These are phyloP conservation scores for Alentia gelatinosa DNA, from an alignment of 2,888 invertebrate species.

Conservation along the genomic window DNA sequence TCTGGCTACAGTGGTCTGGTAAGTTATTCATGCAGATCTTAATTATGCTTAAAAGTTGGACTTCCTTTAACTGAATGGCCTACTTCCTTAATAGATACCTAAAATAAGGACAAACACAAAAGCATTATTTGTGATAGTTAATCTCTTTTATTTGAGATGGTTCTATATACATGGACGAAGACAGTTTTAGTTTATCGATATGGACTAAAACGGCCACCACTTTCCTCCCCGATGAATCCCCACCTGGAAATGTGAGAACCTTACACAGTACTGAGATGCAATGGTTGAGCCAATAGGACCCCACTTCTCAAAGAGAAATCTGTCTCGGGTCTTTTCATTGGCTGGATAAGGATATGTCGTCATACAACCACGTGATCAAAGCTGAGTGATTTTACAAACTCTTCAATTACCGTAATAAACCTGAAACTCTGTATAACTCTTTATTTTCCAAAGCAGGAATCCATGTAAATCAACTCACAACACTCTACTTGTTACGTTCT, in stretches of 20 bases:
- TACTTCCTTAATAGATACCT: no score
- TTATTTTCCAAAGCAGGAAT: not conserved
- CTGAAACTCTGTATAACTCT: not conserved
- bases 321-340: no score
- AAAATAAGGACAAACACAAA: no score
- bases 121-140: conserved; percentile 2
- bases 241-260: not conserved
- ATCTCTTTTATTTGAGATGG: not conserved
- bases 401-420: not conserved
- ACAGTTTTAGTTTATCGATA: not conserved
- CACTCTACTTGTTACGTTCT: not conserved
- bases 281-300: not conserved
- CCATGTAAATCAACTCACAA: not conserved
- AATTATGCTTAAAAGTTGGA: no score
- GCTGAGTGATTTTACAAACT: not conserved
- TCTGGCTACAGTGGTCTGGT: no score
- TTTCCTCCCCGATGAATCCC: not conserved
- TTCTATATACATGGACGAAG: not conserved
- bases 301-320: no score
- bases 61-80: no score
- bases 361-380: not conserved
- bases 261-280: not conserved
- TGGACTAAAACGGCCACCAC: not conserved
- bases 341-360: not conserved
- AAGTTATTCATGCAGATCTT: no score